phyloP scores from a whole-genome alignment of 1,140 invertebrate species.

The Metopolophium dirhodum region DNA sequence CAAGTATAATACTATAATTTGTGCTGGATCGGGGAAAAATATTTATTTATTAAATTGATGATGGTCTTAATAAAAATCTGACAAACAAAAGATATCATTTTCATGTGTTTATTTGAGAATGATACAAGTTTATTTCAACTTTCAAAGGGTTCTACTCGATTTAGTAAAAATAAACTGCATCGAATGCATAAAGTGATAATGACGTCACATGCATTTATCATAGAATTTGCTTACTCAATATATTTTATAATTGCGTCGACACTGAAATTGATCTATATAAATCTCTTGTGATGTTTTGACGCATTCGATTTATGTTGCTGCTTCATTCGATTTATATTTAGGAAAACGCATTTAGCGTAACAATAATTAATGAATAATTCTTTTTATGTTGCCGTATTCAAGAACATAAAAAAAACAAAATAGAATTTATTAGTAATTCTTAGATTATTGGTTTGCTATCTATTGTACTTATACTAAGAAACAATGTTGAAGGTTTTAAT shows the following conservation, averaged over 20 bases:
- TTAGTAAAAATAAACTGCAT: slow-evolving; percentile 10
- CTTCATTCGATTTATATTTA: neutral
- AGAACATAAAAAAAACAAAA: neutral
- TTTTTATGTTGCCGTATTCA: neutral
- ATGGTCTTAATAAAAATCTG: neutral
- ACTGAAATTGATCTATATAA: neutral
- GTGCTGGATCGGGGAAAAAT: neutral
- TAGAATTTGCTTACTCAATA: slow-evolving; percentile 26
- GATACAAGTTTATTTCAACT: neutral
- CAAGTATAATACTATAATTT: neutral
- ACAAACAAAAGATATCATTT: neutral
- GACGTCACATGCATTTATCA: neutral
- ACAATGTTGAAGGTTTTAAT: neutral
- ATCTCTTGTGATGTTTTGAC: neutral
- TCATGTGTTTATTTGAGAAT: neutral
- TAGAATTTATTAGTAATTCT: neutral
- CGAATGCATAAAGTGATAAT: slow-evolving; percentile 27
- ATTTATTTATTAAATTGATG: neutral
- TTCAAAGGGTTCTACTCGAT: neutral
- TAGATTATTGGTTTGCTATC: neutral
- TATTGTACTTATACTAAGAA: neutral
- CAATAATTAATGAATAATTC: neutral
- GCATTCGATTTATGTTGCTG: neutral
- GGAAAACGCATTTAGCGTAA: neutral
- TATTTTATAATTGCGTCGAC: neutral